Percentiles rank a stretch among this genome's conserved stretches.
These are phyloP conservation scores for Bolinopsis microptera DNA, from an alignment of 37 sponge, comb jelly and placozoan genomes.

Conservation along the genomic window DNA sequence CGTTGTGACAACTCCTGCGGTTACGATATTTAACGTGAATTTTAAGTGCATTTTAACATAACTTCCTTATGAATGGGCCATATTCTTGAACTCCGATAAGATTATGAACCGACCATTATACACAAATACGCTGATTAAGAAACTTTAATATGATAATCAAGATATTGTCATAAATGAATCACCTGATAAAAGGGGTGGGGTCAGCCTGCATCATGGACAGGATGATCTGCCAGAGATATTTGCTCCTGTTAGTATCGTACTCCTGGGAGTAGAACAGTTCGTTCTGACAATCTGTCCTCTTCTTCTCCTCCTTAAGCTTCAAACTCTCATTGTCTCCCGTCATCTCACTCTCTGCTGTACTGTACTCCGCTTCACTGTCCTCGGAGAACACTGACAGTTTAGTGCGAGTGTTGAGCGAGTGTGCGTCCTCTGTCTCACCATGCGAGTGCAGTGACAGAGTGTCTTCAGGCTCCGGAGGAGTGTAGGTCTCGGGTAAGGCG, in stretches of 20 bases:
- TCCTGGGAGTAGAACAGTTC: constrained; percentile 50
- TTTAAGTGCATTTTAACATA: background rate
- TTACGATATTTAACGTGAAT: too few species aligned
- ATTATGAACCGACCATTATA: too few species aligned
- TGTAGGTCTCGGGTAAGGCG: background rate
- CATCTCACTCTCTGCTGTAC: constrained; percentile 26
- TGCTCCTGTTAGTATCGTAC: constrained; percentile 63
- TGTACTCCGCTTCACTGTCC: constrained; percentile 50
- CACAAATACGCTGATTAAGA: too few species aligned
- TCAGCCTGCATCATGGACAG: constrained; percentile 58
- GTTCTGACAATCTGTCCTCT: constrained; percentile 52
- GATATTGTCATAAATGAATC: too few species aligned
- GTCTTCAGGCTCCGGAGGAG: background rate
- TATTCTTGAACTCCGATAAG: too few species aligned
- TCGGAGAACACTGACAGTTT: constrained; percentile 28
- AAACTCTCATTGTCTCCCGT: background rate
- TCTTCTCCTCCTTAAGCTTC: constrained; percentile 1
- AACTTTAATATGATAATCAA: too few species aligned
- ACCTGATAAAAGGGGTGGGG: constrained; percentile 63
- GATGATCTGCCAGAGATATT: constrained; percentile 61
- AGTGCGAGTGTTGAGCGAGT: background rate
- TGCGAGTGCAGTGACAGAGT: background rate
- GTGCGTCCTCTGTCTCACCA: background rate
- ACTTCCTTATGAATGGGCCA: too few species aligned
- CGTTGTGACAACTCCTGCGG: constrained; percentile 53